Percentiles rank a stretch among this genome's conserved stretches.
Conservation (phyloP, 2,888 invertebrate genomes). For the Chrysina gloriosa region DNA sequence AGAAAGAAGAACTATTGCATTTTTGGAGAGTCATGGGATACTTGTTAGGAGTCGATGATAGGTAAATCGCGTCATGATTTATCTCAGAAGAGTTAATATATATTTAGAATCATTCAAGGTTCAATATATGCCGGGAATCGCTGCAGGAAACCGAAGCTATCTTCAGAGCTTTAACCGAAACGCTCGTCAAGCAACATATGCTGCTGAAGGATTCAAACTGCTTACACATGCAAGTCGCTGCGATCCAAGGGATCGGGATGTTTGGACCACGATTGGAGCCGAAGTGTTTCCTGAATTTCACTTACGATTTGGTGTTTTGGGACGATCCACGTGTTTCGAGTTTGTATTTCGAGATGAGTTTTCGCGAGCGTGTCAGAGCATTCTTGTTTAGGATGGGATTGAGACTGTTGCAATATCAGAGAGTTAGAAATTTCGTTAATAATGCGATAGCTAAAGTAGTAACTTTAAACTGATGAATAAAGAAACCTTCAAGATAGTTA, state of each 20-base stretch:
- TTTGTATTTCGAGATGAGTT: background rate
- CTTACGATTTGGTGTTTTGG: slow-evolving; percentile 12
- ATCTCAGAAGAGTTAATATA: background rate
- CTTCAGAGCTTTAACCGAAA: slow-evolving; percentile 70
- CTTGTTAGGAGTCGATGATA: slow-evolving; percentile 85
- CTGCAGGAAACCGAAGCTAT: slow-evolving; percentile 73
- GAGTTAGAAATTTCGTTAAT: background rate
- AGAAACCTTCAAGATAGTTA: too few relatives aligned
- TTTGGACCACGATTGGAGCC: background rate
- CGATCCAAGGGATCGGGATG: slow-evolving; percentile 13
- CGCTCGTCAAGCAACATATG: slow-evolving; percentile 71
- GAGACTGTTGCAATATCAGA: background rate
- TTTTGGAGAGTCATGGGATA: slow-evolving; percentile 87
- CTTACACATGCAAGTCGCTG: slow-evolving; percentile 36
- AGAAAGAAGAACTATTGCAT: slow-evolving; percentile 81
- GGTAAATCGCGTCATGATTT: slow-evolving; percentile 62
- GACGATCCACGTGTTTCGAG: background rate
- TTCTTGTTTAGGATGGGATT: background rate
- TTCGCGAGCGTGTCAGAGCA: background rate
- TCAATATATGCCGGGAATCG: slow-evolving; percentile 76
- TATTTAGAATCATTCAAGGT: slow-evolving; percentile 64
- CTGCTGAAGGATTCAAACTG: slow-evolving; percentile 13
- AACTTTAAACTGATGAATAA: too few relatives aligned
- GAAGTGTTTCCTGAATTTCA: slow-evolving; percentile 29
- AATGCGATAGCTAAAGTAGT: background rate